Evolutionary conservation across 2,113 vertebrate species (phyloP).

Genomic region (Indicator maculatus): DNA sequence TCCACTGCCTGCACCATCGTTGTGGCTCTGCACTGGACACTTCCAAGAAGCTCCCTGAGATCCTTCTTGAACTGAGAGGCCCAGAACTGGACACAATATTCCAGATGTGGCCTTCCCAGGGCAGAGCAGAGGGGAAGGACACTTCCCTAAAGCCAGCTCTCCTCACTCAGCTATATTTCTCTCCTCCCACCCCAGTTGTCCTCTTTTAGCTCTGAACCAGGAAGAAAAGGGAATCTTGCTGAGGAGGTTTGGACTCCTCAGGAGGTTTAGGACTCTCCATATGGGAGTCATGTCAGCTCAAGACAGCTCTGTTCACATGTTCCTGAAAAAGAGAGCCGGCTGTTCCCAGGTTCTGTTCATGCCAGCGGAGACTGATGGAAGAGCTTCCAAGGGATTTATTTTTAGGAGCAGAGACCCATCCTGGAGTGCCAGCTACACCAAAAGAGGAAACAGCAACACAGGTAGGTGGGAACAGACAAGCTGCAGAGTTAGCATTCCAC

Average conservation of each 20-base stretch:
- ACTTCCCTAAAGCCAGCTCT: background rate
- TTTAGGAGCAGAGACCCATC: background rate
- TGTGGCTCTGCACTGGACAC: too few species aligned
- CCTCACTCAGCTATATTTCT: background rate
- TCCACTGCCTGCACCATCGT: too few species aligned
- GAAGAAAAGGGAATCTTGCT: background rate
- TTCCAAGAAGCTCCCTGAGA: too few species aligned
- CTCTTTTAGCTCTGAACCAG: background rate
- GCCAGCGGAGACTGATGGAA: background rate
- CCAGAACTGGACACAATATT: too few species aligned
- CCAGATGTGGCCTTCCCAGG: too few species aligned
- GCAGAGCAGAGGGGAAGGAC: background rate
- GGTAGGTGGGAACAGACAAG: conserved; percentile 1
- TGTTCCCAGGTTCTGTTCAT: background rate
- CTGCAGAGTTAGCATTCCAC: background rate
- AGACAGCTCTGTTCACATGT: background rate
- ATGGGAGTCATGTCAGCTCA: background rate
- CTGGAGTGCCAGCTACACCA: background rate
- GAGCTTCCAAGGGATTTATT: conserved; percentile 2
- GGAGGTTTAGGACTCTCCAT: background rate
- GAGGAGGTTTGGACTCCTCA: too few species aligned
- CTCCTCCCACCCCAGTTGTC: background rate
- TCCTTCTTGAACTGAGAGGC: too few species aligned
- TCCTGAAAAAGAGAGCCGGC: background rate
- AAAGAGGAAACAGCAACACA: background rate